Percentiles rank a stretch among this genome's conserved stretches.
phyloP scores from a whole-genome alignment of 2,797 vertebrate genomes.

The Todus mexicanus region DNA sequence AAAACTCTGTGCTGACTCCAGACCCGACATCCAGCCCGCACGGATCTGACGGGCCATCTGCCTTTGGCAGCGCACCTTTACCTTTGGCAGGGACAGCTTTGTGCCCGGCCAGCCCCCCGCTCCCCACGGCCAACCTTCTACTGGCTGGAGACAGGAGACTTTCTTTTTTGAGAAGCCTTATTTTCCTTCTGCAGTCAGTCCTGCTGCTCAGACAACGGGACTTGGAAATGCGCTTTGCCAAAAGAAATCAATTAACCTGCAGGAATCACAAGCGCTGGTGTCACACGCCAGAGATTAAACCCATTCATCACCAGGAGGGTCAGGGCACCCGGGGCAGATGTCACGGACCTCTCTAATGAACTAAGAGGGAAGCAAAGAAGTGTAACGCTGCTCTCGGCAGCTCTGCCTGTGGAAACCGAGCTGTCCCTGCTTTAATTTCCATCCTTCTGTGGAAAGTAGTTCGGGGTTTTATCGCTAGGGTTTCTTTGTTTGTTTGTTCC shows the following conservation, averaged over 20 bases:
- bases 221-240: conserved; percentile 16
- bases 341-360: background rate
- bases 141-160: background rate
- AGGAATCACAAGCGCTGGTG: background rate
- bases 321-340: background rate
- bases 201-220: conserved; percentile 8
- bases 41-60: background rate
- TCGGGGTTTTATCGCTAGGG: background rate
- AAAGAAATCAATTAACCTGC: conserved; percentile 59
- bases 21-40: background rate
- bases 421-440: background rate
- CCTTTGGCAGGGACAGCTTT: background rate
- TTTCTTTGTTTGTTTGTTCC: conserved; percentile 11
- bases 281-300: background rate
- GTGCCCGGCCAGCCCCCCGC: background rate
- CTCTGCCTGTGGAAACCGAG: background rate
- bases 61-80: background rate
- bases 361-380: background rate
- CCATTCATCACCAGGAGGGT: conserved; percentile 13
- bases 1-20: background rate
- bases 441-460: background rate
- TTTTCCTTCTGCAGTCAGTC: background rate
- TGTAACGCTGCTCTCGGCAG: background rate
- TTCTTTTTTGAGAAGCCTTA: background rate
- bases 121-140: background rate